Evolutionary conservation across 92 coral and sea anemone genomes (phyloP).

Genomic region (Epizoanthus scotinus): DNA sequence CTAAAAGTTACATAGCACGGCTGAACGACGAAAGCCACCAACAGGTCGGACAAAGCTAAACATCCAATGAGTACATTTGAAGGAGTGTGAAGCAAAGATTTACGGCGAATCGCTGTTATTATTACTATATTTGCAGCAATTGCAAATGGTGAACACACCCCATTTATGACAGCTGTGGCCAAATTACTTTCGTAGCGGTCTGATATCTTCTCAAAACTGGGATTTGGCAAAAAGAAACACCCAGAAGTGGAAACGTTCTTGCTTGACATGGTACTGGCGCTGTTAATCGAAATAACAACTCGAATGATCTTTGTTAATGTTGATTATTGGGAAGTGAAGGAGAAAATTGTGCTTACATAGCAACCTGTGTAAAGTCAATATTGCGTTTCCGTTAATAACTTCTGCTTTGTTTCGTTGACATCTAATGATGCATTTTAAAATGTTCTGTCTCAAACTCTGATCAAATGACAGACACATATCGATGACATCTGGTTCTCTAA

Average conservation of each 20-base stretch:
- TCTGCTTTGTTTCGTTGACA: constrained; percentile 3
- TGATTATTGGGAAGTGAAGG: too few relatives aligned
- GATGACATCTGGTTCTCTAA: not conserved
- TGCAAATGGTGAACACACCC: constrained; percentile 58
- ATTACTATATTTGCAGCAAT: constrained; percentile 59
- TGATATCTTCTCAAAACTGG: constrained; percentile 50
- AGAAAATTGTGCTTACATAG: constrained; percentile 1
- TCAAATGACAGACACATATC: not conserved
- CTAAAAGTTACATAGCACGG: constrained; percentile 70
- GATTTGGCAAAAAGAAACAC: constrained; percentile 65
- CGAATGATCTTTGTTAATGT: too few relatives aligned
- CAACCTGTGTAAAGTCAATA: constrained; percentile 25
- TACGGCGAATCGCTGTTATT: constrained; percentile 50
- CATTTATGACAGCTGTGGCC: constrained; percentile 68
- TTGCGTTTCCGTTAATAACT: not conserved
- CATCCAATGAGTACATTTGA: constrained; percentile 68
- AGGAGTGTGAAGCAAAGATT: constrained; percentile 59
- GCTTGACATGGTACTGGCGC: not conserved
- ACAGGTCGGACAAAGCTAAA: constrained; percentile 69
- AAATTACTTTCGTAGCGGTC: constrained; percentile 56
- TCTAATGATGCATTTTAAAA: not conserved
- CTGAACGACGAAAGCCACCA: constrained; percentile 75
- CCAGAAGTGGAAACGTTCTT: not conserved
- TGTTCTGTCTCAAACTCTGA: not conserved
- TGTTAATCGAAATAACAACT: too few relatives aligned